A percentile compares a stretch with the other conserved stretches of the same genome.
Evolutionary conservation across 1,140 invertebrate species (phyloP).

Genomic region (Ceratina australensis): DNA sequence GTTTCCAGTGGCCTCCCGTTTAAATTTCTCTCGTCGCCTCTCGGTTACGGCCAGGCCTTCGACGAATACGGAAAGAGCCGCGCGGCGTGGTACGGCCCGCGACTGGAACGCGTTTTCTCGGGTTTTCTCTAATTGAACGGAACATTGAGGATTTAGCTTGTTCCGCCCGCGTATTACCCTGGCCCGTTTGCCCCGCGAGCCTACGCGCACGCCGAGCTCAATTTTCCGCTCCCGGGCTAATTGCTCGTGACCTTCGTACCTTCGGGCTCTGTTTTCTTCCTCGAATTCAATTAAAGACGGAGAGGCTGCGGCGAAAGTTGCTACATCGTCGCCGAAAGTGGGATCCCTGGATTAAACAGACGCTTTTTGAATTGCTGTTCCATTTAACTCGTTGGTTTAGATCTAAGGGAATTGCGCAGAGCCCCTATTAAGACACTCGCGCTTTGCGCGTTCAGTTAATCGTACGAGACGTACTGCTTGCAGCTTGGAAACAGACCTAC

Average conservation of each 20-base stretch:
- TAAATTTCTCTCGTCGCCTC: not conserved
- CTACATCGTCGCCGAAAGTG: not conserved
- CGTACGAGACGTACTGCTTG: too few relatives aligned
- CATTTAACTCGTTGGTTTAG: not conserved
- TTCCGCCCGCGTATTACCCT: not conserved
- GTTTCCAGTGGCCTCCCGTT: conserved; percentile 28
- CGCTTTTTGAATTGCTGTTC: not conserved
- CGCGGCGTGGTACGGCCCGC: too few relatives aligned
- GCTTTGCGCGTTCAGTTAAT: too few relatives aligned
- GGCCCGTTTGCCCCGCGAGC: not conserved
- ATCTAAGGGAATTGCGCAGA: not conserved
- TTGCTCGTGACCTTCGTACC: conserved; percentile 29
- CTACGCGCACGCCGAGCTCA: not conserved
- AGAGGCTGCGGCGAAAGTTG: not conserved
- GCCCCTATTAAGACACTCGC: too few relatives aligned
- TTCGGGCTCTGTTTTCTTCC: not conserved
- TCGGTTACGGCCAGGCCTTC: conserved; percentile 2
- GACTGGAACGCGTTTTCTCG: conserved; percentile 22
- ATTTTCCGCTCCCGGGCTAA: not conserved
- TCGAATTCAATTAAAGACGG: conserved; percentile 18
- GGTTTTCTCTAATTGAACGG: conserved; percentile 56
- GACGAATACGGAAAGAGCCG: conserved; percentile 11
- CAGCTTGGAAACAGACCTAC: too few relatives aligned
- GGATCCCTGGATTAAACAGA: not conserved
- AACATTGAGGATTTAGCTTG: conserved; percentile 40